Evolutionary conservation across 2,113 vertebrate genomes (phyloP), one percentile per base, ranked within the genome.

Genomic region (Coptodon bakossiorum): DNA sequence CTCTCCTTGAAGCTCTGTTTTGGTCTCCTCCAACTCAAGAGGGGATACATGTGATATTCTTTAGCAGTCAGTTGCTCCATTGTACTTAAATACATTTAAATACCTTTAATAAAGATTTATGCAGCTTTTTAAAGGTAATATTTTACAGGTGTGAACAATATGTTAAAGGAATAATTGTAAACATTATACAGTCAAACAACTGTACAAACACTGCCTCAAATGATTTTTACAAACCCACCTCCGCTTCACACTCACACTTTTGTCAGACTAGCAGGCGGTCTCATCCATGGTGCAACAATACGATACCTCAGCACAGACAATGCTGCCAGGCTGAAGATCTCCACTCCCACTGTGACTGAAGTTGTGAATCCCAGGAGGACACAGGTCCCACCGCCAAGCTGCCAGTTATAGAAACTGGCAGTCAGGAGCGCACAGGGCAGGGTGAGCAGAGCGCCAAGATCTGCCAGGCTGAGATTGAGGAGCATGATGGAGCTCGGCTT

Each of bases 401-500:
- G 85, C 96, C 95, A 96, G 92, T 94, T 86, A 92, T 95, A 94
- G 84, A 93, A 93, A 54, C 92, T 91, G 5, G 95, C 95, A 10
- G 93, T 88, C 12, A 96, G 91, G 2, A 96, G 94, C 19, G 93
- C 91, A n/a, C 94, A 95, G 80, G 96, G 92, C 88, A 96, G 89
- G 9, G 96, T 95, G 82, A 96, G 92, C 59, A 96, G 89, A 54
- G 90, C 92, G 1, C 95, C 91, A 81, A 96, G 90, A 76, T 96
- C 94, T 1, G 95, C 95, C 90, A 95, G 91, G 90, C 95, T 96
- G 31, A 96, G 94, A 91, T 94, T 96, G n/a, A 96, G 92, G 8
- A 96, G 94, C 85, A 96, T 89, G 2, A 95, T 16, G 3, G 94
- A 94, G 92, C 93, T 93, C 1, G 95, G 95, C 73, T 93, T 94